Percentiles rank a stretch among this genome's conserved stretches.
Evolutionary conservation across 2,113 vertebrate species (phyloP).

Genomic region (Isichthys henryi): DNA sequence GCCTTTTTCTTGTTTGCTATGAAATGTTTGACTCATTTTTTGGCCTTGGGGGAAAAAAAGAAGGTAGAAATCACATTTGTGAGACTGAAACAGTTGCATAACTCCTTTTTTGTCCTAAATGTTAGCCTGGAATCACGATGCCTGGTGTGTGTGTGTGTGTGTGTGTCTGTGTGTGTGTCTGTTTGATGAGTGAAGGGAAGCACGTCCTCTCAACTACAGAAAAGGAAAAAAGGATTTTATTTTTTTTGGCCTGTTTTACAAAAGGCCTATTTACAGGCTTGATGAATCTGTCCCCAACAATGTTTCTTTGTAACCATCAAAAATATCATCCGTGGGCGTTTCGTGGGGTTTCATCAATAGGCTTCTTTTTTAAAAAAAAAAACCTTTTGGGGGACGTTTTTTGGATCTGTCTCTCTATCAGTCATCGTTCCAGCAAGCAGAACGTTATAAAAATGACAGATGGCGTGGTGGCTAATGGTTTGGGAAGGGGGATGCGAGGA

Average conservation of each 20-base stretch:
- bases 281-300: slow-evolving; percentile 5
- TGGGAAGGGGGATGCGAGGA: background rate
- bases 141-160: background rate
- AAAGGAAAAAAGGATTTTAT: background rate
- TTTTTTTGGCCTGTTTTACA: background rate
- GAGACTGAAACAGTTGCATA: slow-evolving; percentile 40
- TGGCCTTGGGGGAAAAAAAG: slow-evolving; percentile 18
- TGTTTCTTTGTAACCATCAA: background rate
- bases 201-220: background rate
- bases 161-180: background rate
- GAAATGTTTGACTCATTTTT: slow-evolving; percentile 38
- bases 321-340: background rate
- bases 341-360: background rate
- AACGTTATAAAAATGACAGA: background rate
- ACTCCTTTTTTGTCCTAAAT: slow-evolving; percentile 23
- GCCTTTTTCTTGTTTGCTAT: slow-evolving; percentile 44
- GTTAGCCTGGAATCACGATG: background rate
- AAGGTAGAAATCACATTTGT: slow-evolving; percentile 32
- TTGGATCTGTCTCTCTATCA: background rate
- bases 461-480: background rate
- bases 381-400: background rate
- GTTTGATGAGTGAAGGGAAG: background rate
- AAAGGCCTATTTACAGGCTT: background rate
- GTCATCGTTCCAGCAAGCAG: background rate
- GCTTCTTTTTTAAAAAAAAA: background rate